Evolutionary conservation across 2,797 vertebrate species (phyloP), one percentile per base, ranked within the genome.

Genomic region (Coluber constrictor): DNA sequence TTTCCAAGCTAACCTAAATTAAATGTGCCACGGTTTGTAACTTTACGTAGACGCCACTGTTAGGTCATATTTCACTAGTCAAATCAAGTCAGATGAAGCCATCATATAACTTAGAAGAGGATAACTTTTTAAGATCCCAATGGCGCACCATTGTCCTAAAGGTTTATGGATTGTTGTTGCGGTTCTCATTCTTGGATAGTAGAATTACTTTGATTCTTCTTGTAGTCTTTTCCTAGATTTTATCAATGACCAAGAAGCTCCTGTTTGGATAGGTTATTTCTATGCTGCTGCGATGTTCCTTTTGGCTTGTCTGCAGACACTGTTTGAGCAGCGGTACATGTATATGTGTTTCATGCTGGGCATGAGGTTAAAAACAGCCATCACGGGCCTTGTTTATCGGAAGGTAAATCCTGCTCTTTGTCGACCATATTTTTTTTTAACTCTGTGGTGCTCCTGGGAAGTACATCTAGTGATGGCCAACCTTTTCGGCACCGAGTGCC

Each of bases 321-420:
- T 99, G 60, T 99, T 99, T 93, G 99, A 98, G 96, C 99, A 99
- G 66, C 98, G 98, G 88, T 98, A 98, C 90, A 98, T 99, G 98
- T 99, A 99, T 96, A 96, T 97, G 63, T 98, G 98, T 96, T 98
- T 99, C 95, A 97, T 99, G 3, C 98, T 99, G 93, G 99, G 99
- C 57, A 97, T 99, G 98, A 98, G 98, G 93, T 98, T 99, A 91
- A 99, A 98, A 94, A 98, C 99, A 0, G 99, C 99, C 15, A 93
- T 99, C 16, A 99, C 98, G 54, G 99, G 99, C 79, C 97, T 99
- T 66, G 98, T 99, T 91, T 99, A 99, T 97, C 98, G 98, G 94
- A 99, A 99, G 98, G 99, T 99, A 97, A 94, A 98, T 94, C 91
- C 89, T 90, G 59, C 13, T 66, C 3, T 90, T 92, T 23, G 56